A percentile compares a stretch with the other conserved stretches of the same genome.
phyloP scores from a whole-genome alignment of 53 echinoderm and acorn worm genomes.

The Apostichopus leukothele region DNA sequence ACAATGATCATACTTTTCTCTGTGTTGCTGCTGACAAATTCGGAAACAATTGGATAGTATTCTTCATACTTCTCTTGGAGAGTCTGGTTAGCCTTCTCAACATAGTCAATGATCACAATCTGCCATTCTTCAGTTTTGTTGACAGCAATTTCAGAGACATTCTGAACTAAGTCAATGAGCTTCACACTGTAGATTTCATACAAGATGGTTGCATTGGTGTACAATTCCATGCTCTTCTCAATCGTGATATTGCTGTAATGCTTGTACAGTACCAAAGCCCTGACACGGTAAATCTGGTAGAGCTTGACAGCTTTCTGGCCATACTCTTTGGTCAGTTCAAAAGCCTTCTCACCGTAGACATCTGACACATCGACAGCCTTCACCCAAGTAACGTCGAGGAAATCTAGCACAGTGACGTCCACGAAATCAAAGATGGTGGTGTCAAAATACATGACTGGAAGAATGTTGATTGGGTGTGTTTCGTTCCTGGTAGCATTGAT shows the following conservation, averaged over 20 bases:
- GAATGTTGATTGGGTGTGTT: constrained; percentile 65
- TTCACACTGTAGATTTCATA: constrained; percentile 47
- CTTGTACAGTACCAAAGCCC: constrained; percentile 38
- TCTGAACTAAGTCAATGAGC: neutral
- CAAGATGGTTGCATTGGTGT: constrained; percentile 31
- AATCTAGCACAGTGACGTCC: constrained; percentile 50
- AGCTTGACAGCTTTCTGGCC: constrained; percentile 45
- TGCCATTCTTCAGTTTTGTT: constrained; percentile 2
- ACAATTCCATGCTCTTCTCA: constrained; percentile 43
- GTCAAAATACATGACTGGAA: constrained; percentile 65
- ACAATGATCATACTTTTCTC: constrained; percentile 26
- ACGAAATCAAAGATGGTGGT: constrained; percentile 58
- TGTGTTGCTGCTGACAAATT: constrained; percentile 24
- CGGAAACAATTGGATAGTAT: constrained; percentile 22
- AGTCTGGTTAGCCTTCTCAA: constrained; percentile 44
- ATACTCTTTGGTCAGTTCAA: constrained; percentile 50
- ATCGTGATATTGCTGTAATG: constrained; percentile 37
- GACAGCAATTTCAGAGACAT: constrained; percentile 11
- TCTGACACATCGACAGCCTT: constrained; percentile 49
- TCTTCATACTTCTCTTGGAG: neutral
- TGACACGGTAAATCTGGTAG: constrained; percentile 41
- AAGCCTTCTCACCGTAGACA: constrained; percentile 51
- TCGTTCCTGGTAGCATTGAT: constrained; percentile 63
- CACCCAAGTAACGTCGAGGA: constrained; percentile 46
- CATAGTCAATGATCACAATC: constrained; percentile 49